Evolutionary conservation across 1,140 invertebrate species (phyloP), one percentile per base, ranked within the genome.

Genomic region (Pseudomyrmex dendroicus): DNA sequence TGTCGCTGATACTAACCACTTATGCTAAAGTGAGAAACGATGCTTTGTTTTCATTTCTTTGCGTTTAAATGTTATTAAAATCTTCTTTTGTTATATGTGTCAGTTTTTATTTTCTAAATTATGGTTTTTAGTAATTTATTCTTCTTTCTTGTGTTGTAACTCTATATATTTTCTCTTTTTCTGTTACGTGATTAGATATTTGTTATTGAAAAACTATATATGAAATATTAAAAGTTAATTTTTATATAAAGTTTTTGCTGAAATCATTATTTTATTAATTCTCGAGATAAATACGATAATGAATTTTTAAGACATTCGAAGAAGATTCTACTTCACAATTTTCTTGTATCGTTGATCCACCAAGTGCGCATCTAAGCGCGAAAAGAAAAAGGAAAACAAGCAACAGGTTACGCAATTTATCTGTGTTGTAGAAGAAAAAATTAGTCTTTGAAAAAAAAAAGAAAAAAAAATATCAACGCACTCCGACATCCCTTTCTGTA

Each of bases 261-360:
- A 67, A n/a, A 77, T 77, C 5, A 8, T 46, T 54, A 77, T 35
- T 44, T 67, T 54, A 77, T 77, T 67, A 67, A 57, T 46, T 67
- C 1, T 44, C 10, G 10, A 35, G 35, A 35, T n/a, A 17, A 59
- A 68, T 7, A 44, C 57, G 44, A 59, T 70, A 8, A 4, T 68
- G 20, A 57, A 66, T 57, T 57, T 22, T 13, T 7, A 17, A 61
- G 25, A 77, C 44, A 66, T 46, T 54, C 17, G 7, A 9, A 61
- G 50, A 17, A 57, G 68, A 1, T 46, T 25, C n/a, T 13, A n/a
- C 10, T 22, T 3, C 48, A 25, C 12, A 17, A 10, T n/a, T 25
- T 17, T 35, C 44, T 17, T 9, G 22, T 25, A 25, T 25, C 22
- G 22, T 25, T 25, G 35, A 35, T 35, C 35, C 35, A 5, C 35